A percentile compares a stretch with the other conserved stretches of the same genome.
These are phyloP conservation scores for Tyria jacobaeae DNA, from an alignment of 2,888 invertebrate species.

Conservation along the genomic window DNA sequence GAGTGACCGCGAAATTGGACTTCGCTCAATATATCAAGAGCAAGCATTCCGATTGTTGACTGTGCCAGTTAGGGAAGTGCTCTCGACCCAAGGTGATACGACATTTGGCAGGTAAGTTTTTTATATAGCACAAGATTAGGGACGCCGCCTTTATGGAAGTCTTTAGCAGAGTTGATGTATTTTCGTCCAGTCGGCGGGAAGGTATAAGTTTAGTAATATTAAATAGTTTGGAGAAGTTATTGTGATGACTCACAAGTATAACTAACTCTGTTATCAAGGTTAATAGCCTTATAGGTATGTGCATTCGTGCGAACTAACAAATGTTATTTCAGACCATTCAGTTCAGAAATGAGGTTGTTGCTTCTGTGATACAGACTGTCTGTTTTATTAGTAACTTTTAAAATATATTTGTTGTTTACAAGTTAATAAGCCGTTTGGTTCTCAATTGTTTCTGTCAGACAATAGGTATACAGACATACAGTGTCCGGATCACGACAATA, in stretches of 20 bases:
- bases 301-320: constrained; percentile 2
- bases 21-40: no score
- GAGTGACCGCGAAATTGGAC: no score
- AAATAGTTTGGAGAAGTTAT: constrained; percentile 18
- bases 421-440: no score
- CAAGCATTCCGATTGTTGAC: no score
- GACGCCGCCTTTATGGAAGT: no score
- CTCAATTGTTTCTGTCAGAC: no score
- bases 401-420: not conserved
- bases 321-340: not conserved
- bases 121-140: no score
- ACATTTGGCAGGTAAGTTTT: no score
- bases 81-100: no score
- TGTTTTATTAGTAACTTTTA: not conserved
- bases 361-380: not conserved
- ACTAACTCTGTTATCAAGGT: constrained; percentile 16
- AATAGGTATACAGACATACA: no score
- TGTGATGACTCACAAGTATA: constrained; percentile 10
- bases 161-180: not conserved
- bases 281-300: constrained; percentile 11
- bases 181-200: not conserved
- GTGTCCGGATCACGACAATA: no score
- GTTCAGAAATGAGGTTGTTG: not conserved
- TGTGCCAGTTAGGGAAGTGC: no score
- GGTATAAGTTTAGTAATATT: not conserved